phyloP scores from a whole-genome alignment of 2,797 vertebrate genomes.

The Petrocephalus schoutedeni region DNA sequence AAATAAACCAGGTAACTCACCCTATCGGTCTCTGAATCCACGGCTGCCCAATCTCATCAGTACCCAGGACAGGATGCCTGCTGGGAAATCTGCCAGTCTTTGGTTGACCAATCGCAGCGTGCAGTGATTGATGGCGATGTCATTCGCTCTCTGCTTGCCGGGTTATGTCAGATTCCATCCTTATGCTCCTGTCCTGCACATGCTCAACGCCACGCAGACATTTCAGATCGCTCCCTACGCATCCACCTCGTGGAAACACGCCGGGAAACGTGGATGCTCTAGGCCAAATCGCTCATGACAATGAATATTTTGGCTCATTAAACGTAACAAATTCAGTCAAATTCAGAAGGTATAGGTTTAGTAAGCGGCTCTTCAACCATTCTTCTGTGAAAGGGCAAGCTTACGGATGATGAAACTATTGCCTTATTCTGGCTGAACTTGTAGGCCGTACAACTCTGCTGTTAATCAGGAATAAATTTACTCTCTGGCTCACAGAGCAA shows the following conservation, averaged over 20 bases:
- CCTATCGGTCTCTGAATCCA: background rate
- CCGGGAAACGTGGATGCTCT: background rate
- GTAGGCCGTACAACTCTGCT: background rate
- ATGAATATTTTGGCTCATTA: background rate
- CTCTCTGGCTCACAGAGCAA: background rate
- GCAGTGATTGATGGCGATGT: background rate
- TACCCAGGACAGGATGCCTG: background rate
- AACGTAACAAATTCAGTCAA: background rate
- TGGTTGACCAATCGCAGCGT: background rate
- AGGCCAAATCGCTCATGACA: background rate
- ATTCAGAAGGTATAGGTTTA: background rate
- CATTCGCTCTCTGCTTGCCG: background rate
- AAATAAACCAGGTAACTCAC: background rate
- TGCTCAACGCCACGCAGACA: background rate
- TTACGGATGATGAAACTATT: background rate
- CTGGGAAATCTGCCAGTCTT: background rate
- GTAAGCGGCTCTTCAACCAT: background rate
- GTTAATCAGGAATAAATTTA: background rate
- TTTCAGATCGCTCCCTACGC: background rate
- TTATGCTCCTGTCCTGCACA: background rate
- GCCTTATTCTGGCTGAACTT: background rate
- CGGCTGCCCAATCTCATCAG: background rate
- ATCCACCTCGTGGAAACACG: background rate
- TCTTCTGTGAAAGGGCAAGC: background rate
- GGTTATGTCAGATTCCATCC: background rate